Conservation (phyloP, 2,113 vertebrate genomes). For the Pandion haliaetus region DNA sequence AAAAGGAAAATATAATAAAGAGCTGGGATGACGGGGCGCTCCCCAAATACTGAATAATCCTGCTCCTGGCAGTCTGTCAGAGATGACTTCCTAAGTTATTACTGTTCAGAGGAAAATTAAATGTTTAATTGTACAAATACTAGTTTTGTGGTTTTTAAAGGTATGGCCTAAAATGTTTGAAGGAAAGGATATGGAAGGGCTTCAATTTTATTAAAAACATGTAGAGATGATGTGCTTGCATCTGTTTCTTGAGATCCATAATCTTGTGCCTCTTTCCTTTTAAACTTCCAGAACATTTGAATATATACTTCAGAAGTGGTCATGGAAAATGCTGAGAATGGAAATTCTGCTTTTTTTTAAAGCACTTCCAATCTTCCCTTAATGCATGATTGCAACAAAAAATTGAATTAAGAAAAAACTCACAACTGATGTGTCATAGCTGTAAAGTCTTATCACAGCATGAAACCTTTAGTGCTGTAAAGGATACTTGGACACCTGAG, state of each 20-base stretch:
- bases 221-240: rapidly evolving
- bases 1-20: background rate
- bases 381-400: background rate
- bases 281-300: background rate
- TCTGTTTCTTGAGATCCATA: background rate
- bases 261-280: background rate
- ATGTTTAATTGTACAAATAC: background rate
- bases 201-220: background rate
- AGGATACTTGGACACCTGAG: background rate
- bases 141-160: background rate
- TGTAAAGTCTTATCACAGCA: background rate
- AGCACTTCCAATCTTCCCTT: background rate
- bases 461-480: background rate
- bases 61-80: background rate
- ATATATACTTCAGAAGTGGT: background rate
- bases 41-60: background rate
- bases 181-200: background rate
- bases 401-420: background rate
- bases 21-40: background rate
- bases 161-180: background rate
- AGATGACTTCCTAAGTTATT: background rate
- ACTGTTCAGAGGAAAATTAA: background rate
- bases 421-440: background rate
- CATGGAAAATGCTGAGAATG: background rate
- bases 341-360: background rate